These are phyloP conservation scores for Archaeoteleia sp. DNA, from an alignment of 2,888 invertebrate genomes.

Conservation along the genomic window DNA sequence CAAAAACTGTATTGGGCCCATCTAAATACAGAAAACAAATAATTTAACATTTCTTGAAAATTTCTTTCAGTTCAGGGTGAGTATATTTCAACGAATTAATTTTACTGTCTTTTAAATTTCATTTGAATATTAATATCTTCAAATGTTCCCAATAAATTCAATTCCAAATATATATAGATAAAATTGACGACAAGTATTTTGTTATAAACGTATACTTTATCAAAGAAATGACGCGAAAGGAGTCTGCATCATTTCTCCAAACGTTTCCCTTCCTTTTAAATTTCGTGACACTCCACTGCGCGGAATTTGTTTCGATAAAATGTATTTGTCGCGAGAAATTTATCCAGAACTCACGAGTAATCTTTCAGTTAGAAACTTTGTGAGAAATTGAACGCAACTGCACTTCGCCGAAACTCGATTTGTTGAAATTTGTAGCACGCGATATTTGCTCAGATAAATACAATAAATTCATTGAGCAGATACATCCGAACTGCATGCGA, in stretches of 20 bases:
- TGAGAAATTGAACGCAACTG: conserved; percentile 19
- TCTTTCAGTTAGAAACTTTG: conserved; percentile 33
- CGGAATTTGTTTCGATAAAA: conserved; percentile 32
- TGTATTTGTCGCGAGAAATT: conserved; percentile 26
- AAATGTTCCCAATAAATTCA: too few species aligned
- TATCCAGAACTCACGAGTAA: conserved; percentile 19
- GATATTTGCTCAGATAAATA: conserved; percentile 30
- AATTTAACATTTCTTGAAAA: too few species aligned
- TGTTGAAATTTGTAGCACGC: conserved; percentile 25
- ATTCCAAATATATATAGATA: too few species aligned
- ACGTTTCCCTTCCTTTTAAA: conserved; percentile 6
- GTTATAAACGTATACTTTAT: conserved; percentile 15
- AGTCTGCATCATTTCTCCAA: conserved; percentile 7
- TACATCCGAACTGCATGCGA: conserved; percentile 18
- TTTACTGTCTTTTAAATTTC: too few species aligned
- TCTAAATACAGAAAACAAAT: too few species aligned
- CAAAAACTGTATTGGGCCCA: too few species aligned
- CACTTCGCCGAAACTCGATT: conserved; percentile 35
- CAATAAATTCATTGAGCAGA: conserved; percentile 42
- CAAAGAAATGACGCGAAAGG: conserved; percentile 14
- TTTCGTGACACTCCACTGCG: conserved; percentile 17
- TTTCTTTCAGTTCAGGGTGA: too few species aligned
- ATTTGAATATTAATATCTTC: too few species aligned
- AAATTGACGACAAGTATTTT: not conserved
- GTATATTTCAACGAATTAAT: too few species aligned